phyloP scores from a whole-genome alignment of 1,140 invertebrate genomes.

The Sinella curviseta region DNA sequence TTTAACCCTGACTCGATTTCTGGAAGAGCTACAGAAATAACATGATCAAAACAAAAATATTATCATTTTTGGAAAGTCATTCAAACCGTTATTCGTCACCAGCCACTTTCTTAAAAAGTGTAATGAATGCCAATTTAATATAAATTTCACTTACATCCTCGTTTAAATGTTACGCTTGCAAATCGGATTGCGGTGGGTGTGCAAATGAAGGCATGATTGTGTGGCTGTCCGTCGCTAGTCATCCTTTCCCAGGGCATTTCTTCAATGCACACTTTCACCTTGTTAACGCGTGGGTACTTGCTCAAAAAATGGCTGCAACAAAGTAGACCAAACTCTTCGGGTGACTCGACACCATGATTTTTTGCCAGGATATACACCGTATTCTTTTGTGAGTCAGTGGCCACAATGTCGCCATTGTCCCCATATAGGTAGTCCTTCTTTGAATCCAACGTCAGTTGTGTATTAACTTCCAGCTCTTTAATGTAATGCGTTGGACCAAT shows the following conservation, averaged over 20 bases:
- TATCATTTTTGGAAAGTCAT: no score
- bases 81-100: background rate
- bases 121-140: no score
- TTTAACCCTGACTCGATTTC: constrained; percentile 66
- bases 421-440: constrained; percentile 66
- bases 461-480: constrained; percentile 71
- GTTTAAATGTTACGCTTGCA: constrained; percentile 64
- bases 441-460: constrained; percentile 67
- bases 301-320: constrained; percentile 71
- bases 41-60: background rate
- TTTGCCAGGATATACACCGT: constrained; percentile 77
- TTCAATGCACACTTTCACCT: constrained; percentile 66
- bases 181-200: constrained; percentile 64
- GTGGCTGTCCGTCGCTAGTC: constrained; percentile 60
- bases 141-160: constrained; percentile 62
- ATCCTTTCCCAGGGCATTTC: constrained; percentile 73
- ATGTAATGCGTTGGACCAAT: constrained; percentile 66
- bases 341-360: constrained; percentile 68
- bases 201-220: constrained; percentile 74
- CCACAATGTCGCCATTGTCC: constrained; percentile 73
- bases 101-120: background rate
- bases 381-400: constrained; percentile 80
- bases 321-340: constrained; percentile 71
- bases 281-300: constrained; percentile 69
- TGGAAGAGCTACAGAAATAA: constrained; percentile 58